phyloP scores from a whole-genome alignment of 2,888 invertebrate species.

The Synanthedon tipuliformis region DNA sequence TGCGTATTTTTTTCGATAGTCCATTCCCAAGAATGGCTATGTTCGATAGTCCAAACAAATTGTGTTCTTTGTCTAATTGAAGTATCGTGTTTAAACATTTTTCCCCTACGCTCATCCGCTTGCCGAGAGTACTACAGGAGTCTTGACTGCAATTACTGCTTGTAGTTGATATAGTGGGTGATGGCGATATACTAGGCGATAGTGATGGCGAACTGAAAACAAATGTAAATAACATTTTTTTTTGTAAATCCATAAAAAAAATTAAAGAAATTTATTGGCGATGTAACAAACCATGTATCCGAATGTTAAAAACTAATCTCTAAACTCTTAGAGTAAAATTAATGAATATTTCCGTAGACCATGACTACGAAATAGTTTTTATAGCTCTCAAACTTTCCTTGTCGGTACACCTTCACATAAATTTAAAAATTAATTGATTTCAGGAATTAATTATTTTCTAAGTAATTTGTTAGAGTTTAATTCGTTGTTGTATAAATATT shows the following conservation, averaged over 20 bases:
- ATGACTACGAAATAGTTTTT: no score
- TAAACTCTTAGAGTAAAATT: no score
- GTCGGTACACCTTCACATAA: no score
- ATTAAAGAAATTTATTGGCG: no score
- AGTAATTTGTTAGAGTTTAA: no score
- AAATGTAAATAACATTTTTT: not conserved
- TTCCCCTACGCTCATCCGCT: constrained; percentile 24
- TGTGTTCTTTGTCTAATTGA: constrained; percentile 52
- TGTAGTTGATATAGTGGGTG: constrained; percentile 26
- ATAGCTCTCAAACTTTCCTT: no score
- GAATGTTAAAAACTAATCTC: no score
- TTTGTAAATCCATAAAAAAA: no score
- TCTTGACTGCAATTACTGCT: constrained; percentile 29
- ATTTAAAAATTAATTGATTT: no score
- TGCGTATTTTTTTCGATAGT: constrained; percentile 29
- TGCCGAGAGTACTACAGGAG: constrained; percentile 21
- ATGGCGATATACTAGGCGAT: constrained; percentile 21
- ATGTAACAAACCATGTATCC: no score
- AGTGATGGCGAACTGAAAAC: constrained; percentile 37
- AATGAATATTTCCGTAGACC: no score
- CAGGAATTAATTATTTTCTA: no score
- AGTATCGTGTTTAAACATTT: constrained; percentile 52
- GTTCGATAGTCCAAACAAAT: constrained; percentile 55
- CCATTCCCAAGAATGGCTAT: constrained; percentile 39
- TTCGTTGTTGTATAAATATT: not conserved